Evolutionary conservation across 2,797 vertebrate genomes (phyloP).

Genomic region (Sphenodon punctatus): DNA sequence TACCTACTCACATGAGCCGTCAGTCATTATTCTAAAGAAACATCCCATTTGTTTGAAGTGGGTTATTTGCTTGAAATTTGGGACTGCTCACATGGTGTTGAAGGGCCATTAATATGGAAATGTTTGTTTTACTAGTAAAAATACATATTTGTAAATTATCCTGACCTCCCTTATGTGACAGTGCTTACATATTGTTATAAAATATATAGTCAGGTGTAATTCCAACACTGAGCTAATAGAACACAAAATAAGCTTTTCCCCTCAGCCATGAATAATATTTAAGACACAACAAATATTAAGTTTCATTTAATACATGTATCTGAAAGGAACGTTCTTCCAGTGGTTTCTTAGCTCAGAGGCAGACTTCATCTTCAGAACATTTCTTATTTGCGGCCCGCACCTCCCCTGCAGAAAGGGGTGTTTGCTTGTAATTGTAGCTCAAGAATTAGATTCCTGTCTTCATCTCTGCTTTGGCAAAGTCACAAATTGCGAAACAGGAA

Average conservation of each 20-base stretch:
- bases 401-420: background rate
- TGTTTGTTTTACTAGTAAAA: too few species aligned
- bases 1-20: background rate
- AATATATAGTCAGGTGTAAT: too few species aligned
- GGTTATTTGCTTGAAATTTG: background rate
- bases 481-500: background rate
- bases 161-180: background rate
- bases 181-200: background rate
- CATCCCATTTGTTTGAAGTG: background rate
- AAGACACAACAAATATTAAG: too few species aligned
- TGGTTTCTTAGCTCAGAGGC: background rate
- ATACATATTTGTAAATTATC: background rate
- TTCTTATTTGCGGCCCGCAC: background rate
- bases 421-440: background rate
- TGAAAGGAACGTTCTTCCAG: background rate
- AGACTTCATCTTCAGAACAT: background rate
- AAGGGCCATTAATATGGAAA: background rate
- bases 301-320: too few species aligned
- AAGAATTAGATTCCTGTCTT: background rate
- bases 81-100: background rate
- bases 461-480: background rate
- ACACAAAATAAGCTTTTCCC: too few species aligned
- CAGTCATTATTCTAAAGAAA: background rate
- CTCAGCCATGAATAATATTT: too few species aligned
- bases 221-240: too few species aligned